A percentile compares a stretch with the other conserved stretches of the same genome.
These are phyloP conservation scores for Salvelinus alpinus DNA, from an alignment of 2,113 vertebrate species.

Conservation along the genomic window DNA sequence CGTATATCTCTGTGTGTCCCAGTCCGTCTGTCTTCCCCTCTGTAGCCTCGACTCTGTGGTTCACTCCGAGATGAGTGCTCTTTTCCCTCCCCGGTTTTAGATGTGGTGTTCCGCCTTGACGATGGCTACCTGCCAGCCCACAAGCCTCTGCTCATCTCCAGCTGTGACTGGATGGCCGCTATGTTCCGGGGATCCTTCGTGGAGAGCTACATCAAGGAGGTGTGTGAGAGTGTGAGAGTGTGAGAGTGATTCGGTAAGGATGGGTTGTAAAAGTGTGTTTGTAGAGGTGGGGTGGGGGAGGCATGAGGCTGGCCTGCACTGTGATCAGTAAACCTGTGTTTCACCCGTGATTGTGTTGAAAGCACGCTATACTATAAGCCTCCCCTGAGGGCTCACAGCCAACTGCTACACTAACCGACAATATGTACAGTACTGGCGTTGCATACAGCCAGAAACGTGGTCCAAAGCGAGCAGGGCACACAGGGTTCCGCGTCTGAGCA, in stretches of 20 bases:
- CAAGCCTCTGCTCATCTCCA: constrained; percentile 87
- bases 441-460: background rate
- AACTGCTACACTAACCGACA: background rate
- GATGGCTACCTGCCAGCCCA: constrained; percentile 84
- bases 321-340: background rate
- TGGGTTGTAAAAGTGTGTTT: background rate
- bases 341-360: background rate
- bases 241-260: background rate
- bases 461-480: background rate
- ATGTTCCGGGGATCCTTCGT: constrained; percentile 90
- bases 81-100: constrained; percentile 82
- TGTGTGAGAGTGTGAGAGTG: constrained; percentile 46
- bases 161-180: constrained; percentile 92
- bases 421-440: background rate
- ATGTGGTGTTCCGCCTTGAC: constrained; percentile 85
- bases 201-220: constrained; percentile 85
- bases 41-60: constrained; percentile 80
- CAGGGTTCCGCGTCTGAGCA: background rate
- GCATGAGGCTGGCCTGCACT: background rate
- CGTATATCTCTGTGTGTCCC: constrained; percentile 61
- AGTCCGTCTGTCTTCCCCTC: constrained; percentile 69
- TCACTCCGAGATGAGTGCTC: constrained; percentile 79
- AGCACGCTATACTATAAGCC: background rate
- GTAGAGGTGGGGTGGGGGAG: too few species aligned
- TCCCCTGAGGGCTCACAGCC: background rate